Conservation (phyloP, 2,113 vertebrate species). For the Myiozetetes cayanensis region DNA sequence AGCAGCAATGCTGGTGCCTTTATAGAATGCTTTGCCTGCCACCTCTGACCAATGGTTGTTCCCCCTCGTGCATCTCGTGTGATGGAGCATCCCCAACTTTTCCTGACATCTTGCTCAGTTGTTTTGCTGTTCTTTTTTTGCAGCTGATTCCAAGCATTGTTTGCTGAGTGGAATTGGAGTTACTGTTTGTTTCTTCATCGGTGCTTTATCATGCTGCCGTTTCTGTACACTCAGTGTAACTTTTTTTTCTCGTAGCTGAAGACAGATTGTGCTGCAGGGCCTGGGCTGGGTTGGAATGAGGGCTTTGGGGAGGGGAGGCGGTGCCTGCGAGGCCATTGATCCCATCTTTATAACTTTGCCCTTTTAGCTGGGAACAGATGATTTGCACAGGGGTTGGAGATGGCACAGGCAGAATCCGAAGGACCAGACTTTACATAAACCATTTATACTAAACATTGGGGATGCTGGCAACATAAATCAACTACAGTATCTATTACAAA, state of each 20-base stretch:
- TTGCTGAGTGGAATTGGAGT: neutral
- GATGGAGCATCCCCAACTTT: slow-evolving; percentile 50
- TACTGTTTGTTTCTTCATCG: slow-evolving; percentile 46
- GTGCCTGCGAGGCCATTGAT: slow-evolving; percentile 73
- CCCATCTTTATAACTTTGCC: slow-evolving; percentile 78
- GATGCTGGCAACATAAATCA: slow-evolving; percentile 80
- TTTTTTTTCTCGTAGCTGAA: neutral
- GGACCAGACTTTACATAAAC: slow-evolving; percentile 83
- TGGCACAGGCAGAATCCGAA: slow-evolving; percentile 73
- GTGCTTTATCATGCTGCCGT: slow-evolving; percentile 35
- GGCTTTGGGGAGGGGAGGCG: slow-evolving; percentile 40
- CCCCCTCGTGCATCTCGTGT: neutral
- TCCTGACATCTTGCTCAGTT: neutral
- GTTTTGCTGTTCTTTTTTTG: neutral
- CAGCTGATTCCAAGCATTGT: slow-evolving; percentile 37
- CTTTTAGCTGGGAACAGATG: slow-evolving; percentile 78
- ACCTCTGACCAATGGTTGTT: neutral
- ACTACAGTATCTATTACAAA: slow-evolving; percentile 78
- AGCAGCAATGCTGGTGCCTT: neutral
- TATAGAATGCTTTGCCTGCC: neutral
- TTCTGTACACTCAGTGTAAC: neutral
- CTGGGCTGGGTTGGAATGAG: slow-evolving; percentile 32
- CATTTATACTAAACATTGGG: slow-evolving; percentile 78
- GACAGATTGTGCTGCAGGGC: slow-evolving; percentile 23
- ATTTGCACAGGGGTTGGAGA: slow-evolving; percentile 46